phyloP scores from a whole-genome alignment of 2,113 vertebrate genomes.

The Eonycteris spelaea region DNA sequence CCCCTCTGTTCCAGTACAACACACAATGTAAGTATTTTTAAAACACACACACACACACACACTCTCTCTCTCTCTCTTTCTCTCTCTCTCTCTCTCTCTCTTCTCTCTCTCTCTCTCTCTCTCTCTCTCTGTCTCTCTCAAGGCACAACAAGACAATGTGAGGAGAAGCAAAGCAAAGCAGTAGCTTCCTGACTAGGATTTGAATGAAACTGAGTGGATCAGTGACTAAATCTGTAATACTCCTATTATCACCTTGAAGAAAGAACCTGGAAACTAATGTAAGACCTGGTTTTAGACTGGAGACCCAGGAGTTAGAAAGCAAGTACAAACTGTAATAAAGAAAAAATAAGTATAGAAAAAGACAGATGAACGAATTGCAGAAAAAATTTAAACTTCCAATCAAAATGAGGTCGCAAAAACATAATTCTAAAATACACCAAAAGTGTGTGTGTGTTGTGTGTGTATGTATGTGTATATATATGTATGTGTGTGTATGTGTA shows the following conservation, averaged over 20 bases:
- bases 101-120: too few species aligned
- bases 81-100: too few species aligned
- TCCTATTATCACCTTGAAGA: neutral
- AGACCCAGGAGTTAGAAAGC: neutral
- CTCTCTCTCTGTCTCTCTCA: too few species aligned
- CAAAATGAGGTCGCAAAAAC: neutral
- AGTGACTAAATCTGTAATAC: neutral
- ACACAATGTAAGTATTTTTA: neutral
- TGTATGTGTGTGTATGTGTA: neutral
- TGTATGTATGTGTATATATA: neutral
- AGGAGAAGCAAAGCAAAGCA: neutral
- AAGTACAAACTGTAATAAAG: neutral
- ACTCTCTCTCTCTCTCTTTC: too few species aligned
- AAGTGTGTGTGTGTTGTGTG: neutral
- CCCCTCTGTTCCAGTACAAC: neutral
- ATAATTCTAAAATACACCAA: neutral
- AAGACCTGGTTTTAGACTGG: neutral
- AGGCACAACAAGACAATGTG: neutral
- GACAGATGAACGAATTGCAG: neutral
- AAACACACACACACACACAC: neutral
- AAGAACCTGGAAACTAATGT: neutral
- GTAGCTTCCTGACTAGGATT: neutral
- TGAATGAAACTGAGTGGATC: neutral
- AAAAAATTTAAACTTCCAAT: neutral
- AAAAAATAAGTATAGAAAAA: neutral